Evolutionary conservation across 2,797 vertebrate species (phyloP).

Genomic region (Siniperca obscura): DNA sequence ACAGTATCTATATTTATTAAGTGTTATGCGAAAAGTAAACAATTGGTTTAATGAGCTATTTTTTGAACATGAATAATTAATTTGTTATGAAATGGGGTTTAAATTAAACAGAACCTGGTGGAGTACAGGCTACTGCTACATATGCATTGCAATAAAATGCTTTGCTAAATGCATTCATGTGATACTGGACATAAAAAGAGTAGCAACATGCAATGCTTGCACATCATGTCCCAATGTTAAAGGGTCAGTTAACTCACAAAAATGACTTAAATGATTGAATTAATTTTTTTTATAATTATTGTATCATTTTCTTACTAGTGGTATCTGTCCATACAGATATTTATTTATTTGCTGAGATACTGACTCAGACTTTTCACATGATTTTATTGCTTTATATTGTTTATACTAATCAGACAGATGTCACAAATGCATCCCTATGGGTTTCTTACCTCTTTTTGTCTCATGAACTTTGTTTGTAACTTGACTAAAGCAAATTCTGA

Average conservation of each 20-base stretch:
- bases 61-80: neutral
- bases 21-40: neutral
- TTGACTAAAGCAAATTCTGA: neutral
- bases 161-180: neutral
- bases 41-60: neutral
- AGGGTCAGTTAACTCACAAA: neutral
- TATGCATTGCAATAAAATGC: neutral
- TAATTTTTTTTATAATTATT: neutral
- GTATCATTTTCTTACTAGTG: neutral
- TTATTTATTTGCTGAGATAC: neutral
- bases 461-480: neutral
- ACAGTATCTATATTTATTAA: neutral
- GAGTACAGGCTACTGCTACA: neutral
- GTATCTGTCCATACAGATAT: neutral
- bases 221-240: neutral
- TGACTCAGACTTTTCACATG: neutral
- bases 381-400: neutral
- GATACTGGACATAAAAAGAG: neutral
- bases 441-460: neutral
- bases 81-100: neutral
- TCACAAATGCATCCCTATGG: neutral
- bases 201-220: neutral
- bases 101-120: neutral
- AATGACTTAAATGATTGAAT: neutral
- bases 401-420: neutral